phyloP scores from a whole-genome alignment of 1,140 invertebrate species.

The Helicoverpa armigera region DNA sequence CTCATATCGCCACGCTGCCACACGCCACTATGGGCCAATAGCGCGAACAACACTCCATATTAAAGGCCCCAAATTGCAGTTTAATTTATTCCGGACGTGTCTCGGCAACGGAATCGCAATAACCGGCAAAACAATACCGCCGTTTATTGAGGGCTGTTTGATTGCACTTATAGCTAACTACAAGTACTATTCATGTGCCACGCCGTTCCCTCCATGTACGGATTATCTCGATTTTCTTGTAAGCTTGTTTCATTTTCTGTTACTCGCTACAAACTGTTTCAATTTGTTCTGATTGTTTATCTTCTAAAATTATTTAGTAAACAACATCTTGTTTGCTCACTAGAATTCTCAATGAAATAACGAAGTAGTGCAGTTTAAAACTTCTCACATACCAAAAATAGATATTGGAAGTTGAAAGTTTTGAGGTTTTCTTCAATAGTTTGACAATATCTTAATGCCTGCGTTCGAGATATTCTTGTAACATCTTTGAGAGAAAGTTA shows the following conservation, averaged over 20 bases:
- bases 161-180: slow-evolving; percentile 59
- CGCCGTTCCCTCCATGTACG: slow-evolving; percentile 46
- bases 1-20: slow-evolving; percentile 74
- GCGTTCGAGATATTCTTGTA: slow-evolving; percentile 3
- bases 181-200: slow-evolving; percentile 17
- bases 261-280: neutral
- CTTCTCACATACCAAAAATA: slow-evolving; percentile 39
- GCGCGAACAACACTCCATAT: slow-evolving; percentile 83
- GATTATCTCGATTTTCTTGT: slow-evolving; percentile 24
- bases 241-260: slow-evolving; percentile 3
- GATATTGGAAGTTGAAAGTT: slow-evolving; percentile 5
- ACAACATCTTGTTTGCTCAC: slow-evolving; percentile 3
- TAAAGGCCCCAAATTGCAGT: slow-evolving; percentile 84
- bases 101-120: slow-evolving; percentile 83
- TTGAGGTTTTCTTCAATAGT: slow-evolving; percentile 18
- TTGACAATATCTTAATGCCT: slow-evolving; percentile 22
- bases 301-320: neutral
- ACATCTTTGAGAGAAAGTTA: slow-evolving; percentile 5
- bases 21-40: slow-evolving; percentile 74
- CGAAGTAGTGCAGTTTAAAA: slow-evolving; percentile 6
- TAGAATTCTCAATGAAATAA: neutral
- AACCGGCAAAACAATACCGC: slow-evolving; percentile 81
- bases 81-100: slow-evolving; percentile 86
- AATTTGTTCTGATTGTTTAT: neutral
- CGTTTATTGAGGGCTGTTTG: slow-evolving; percentile 70